Evolutionary conservation across 2,888 invertebrate species (phyloP).

Genomic region (Amphipyra berbera): DNA sequence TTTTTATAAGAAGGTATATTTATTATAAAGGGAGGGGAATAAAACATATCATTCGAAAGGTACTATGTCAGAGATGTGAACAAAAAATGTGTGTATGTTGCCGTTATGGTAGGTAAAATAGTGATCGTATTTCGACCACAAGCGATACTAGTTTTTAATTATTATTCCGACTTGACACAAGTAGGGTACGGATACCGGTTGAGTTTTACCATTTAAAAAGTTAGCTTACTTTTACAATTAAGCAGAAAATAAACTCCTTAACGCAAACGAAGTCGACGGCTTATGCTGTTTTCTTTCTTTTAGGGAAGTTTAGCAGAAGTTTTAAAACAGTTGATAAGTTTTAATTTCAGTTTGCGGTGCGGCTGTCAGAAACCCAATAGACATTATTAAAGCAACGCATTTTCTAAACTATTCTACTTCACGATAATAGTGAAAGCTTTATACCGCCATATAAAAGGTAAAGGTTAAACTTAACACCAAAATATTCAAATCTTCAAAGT

Average conservation of each 20-base stretch:
- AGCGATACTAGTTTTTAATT: too few relatives aligned
- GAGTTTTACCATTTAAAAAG: constrained; percentile 20
- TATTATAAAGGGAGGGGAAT: too few relatives aligned
- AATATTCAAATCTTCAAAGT: neutral
- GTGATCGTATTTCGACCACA: too few relatives aligned
- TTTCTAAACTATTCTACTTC: constrained; percentile 19
- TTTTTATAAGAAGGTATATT: too few relatives aligned
- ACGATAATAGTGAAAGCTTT: constrained; percentile 15
- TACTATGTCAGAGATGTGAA: too few relatives aligned
- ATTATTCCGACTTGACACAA: constrained; percentile 17
- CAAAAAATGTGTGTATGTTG: too few relatives aligned
- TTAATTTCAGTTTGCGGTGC: constrained; percentile 40
- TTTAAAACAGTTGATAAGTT: constrained; percentile 46
- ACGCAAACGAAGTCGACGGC: constrained; percentile 23
- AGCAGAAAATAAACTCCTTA: constrained; percentile 42
- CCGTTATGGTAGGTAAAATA: too few relatives aligned
- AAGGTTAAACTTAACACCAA: constrained; percentile 3
- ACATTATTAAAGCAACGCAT: constrained; percentile 32
- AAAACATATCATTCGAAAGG: too few relatives aligned
- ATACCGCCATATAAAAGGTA: constrained; percentile 4
- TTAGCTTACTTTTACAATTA: constrained; percentile 43
- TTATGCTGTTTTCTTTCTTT: constrained; percentile 34
- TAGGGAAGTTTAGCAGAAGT: constrained; percentile 25
- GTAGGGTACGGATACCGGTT: neutral
- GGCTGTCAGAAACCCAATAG: constrained; percentile 27